phyloP scores from a whole-genome alignment of 2,888 invertebrate species.

The Eumerus sabulonum region DNA sequence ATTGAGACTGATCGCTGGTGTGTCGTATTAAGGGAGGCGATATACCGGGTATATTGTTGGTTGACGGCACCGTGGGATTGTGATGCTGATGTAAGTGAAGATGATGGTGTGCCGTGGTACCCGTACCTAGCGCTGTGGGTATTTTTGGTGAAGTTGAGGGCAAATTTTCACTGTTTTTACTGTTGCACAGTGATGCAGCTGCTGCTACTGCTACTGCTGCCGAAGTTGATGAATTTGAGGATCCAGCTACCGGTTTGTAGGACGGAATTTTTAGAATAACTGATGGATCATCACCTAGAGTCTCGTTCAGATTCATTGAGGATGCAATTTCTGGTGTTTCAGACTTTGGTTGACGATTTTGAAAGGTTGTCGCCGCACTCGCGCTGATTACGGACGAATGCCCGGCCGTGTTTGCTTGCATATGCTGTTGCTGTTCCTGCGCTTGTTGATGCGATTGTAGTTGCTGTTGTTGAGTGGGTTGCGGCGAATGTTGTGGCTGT shows the following conservation, averaged over 20 bases:
- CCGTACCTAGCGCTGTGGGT: slow-evolving; percentile 71
- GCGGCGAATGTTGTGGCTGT: slow-evolving; percentile 72
- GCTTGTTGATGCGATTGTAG: no score
- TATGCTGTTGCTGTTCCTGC: slow-evolving; percentile 72
- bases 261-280: slow-evolving; percentile 96
- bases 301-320: slow-evolving; percentile 76
- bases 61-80: slow-evolving; percentile 61
- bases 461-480: slow-evolving; percentile 71
- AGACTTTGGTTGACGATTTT: slow-evolving; percentile 77
- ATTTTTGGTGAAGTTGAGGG: slow-evolving; percentile 75
- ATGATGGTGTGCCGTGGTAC: slow-evolving; percentile 62
- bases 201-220: slow-evolving; percentile 71
- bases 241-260: slow-evolving; percentile 84
- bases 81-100: slow-evolving; percentile 47
- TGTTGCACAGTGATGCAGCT: slow-evolving; percentile 70
- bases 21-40: slow-evolving; percentile 79
- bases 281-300: slow-evolving; percentile 82
- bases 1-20: slow-evolving; percentile 80
- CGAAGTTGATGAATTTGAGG: slow-evolving; percentile 73
- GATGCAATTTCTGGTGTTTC: slow-evolving; percentile 80
- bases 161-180: slow-evolving; percentile 80
- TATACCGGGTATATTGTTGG: slow-evolving; percentile 77
- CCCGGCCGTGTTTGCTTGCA: slow-evolving; percentile 30
- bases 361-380: slow-evolving; percentile 70
- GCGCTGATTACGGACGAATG: slow-evolving; percentile 14